A percentile compares a stretch with the other conserved stretches of the same genome.
Conservation (phyloP, 2,888 invertebrate species). For the Tuberolachnus salignus region DNA sequence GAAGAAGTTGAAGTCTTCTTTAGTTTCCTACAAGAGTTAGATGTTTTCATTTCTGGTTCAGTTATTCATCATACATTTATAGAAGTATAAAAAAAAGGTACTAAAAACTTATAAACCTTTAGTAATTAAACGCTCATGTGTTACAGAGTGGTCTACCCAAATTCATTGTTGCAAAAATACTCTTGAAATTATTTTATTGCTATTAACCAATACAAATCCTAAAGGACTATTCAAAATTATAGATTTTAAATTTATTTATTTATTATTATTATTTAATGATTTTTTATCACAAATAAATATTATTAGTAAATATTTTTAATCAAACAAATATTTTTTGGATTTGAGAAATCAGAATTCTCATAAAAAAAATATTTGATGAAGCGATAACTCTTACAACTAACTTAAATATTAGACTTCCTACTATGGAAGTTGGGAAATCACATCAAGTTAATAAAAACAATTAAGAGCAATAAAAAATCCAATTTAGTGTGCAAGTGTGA, state of each 20-base stretch:
- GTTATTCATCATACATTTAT: no score
- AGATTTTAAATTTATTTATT: constrained; percentile 18
- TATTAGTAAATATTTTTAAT: not conserved
- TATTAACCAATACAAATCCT: not conserved
- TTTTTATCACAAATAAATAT: constrained; percentile 14
- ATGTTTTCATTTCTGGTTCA: no score
- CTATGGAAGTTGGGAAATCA: no score
- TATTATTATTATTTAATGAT: no score
- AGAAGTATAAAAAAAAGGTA: no score
- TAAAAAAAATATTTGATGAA: not conserved
- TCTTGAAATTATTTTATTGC: not conserved
- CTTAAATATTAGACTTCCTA: constrained; percentile 11
- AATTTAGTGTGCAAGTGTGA: no score
- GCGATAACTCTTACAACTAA: constrained; percentile 14
- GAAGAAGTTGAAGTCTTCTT: no score
- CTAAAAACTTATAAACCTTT: no score
- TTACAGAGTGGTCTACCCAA: not conserved
- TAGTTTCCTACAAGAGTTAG: no score
- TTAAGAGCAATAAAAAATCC: no score
- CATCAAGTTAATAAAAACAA: no score
- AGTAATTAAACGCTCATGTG: not conserved
- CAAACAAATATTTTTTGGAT: constrained; percentile 1
- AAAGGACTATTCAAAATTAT: constrained; percentile 21
- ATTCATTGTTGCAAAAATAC: constrained; percentile 1
- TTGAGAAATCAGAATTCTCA: constrained; percentile 6